Percentiles rank a stretch among this genome's conserved stretches.
phyloP scores from a whole-genome alignment of 1,140 invertebrate genomes.

The Drosophila funebris region DNA sequence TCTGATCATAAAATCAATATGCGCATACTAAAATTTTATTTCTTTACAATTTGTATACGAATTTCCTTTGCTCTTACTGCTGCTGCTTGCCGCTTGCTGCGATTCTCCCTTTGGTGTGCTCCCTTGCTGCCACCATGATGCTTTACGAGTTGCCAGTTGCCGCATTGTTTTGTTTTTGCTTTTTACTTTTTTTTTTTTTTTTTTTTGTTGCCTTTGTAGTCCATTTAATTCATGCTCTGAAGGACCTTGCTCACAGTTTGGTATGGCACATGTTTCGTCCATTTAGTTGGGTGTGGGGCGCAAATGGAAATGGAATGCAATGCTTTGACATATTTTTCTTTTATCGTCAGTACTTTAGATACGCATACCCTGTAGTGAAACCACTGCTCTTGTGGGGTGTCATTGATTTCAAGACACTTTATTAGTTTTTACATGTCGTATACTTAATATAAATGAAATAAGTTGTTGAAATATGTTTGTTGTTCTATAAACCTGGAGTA shows the following conservation, averaged over 20 bases:
- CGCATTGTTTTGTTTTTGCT: constrained; percentile 52
- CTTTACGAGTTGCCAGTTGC: constrained; percentile 61
- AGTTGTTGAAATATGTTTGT: no score
- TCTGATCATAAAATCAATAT: constrained; percentile 83
- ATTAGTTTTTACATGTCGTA: not conserved
- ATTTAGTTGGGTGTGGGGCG: constrained; percentile 45
- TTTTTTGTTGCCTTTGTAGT: constrained; percentile 75
- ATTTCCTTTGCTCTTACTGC: constrained; percentile 53
- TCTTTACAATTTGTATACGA: constrained; percentile 82
- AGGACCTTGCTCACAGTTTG: constrained; percentile 51
- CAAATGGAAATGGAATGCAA: constrained; percentile 62
- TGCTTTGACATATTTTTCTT: constrained; percentile 74
- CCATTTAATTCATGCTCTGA: constrained; percentile 74
- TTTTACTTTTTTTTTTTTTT: constrained; percentile 47
- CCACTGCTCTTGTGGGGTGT: not conserved
- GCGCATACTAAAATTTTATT: constrained; percentile 83
- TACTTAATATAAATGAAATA: not conserved
- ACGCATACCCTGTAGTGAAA: not conserved
- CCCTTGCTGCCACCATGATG: constrained; percentile 1
- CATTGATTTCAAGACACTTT: constrained; percentile 14
- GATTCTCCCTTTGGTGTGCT: not conserved
- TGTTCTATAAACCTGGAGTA: no score
- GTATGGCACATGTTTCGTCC: constrained; percentile 69
- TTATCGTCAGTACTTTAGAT: constrained; percentile 20
- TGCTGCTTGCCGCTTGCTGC: constrained; percentile 19